Conservation (phyloP, 2,888 invertebrate species). For the Polydrusus pterygomalis region DNA sequence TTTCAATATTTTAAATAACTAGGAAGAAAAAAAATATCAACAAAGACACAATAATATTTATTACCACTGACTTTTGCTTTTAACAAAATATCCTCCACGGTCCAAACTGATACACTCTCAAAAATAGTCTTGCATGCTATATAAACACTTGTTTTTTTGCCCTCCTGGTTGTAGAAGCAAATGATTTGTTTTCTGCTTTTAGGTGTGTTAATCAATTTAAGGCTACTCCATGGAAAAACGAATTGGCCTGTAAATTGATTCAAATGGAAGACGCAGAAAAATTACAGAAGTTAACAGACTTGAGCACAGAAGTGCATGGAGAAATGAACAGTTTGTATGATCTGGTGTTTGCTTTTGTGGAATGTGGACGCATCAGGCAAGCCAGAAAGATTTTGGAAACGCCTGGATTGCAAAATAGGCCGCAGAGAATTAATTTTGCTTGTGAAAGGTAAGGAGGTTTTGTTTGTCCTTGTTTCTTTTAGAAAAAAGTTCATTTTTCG, state of each 20-base stretch:
- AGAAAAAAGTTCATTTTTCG: too few relatives aligned
- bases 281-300: conserved; percentile 88
- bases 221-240: conserved; percentile 85
- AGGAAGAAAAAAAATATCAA: too few relatives aligned
- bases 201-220: conserved; percentile 78
- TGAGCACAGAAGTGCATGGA: conserved; percentile 82
- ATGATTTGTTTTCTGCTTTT: background rate
- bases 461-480: too few relatives aligned
- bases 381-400: conserved; percentile 88
- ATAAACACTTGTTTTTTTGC: too few relatives aligned
- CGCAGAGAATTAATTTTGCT: conserved; percentile 79
- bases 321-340: conserved; percentile 90
- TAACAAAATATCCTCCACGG: too few relatives aligned
- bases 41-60: too few relatives aligned
- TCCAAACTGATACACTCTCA: too few relatives aligned
- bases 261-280: conserved; percentile 84
- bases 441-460: conserved; percentile 75
- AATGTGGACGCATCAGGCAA: conserved; percentile 85
- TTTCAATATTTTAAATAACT: too few relatives aligned
- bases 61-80: too few relatives aligned
- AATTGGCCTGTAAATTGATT: conserved; percentile 82
- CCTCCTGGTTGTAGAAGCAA: too few relatives aligned
- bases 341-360: conserved; percentile 87
- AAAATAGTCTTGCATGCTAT: too few relatives aligned
- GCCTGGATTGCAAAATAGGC: conserved; percentile 83